Conservation (phyloP, 2,888 invertebrate genomes). For the Hyalella azteca region DNA sequence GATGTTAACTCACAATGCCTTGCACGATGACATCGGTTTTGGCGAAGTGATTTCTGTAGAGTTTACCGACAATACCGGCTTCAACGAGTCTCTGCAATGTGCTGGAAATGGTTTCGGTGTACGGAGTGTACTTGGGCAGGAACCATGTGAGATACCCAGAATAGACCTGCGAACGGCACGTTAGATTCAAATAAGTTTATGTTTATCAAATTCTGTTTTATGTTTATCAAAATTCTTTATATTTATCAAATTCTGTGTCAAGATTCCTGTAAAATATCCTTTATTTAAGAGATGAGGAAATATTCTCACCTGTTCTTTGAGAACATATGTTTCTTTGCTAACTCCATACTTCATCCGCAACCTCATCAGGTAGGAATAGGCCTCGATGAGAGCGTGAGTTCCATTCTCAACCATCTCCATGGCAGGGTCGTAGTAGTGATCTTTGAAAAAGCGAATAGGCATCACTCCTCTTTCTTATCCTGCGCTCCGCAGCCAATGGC, state of each 20-base stretch:
- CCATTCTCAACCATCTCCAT: constrained; percentile 5
- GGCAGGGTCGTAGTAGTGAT: background rate
- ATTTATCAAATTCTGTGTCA: too few species aligned
- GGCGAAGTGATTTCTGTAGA: constrained; percentile 22
- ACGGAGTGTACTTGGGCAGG: constrained; percentile 50
- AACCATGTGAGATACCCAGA: constrained; percentile 48
- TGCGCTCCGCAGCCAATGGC: too few species aligned
- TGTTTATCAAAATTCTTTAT: too few species aligned
- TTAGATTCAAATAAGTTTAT: too few species aligned
- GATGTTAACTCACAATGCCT: background rate
- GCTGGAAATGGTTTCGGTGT: constrained; percentile 7
- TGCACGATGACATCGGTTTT: background rate
- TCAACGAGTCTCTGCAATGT: constrained; percentile 35
- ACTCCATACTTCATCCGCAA: constrained; percentile 39
- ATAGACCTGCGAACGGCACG: too few species aligned
- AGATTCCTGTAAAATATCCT: too few species aligned
- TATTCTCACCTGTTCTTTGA: constrained; percentile 49
- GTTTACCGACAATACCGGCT: constrained; percentile 43
- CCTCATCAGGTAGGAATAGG: constrained; percentile 46
- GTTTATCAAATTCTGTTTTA: too few species aligned
- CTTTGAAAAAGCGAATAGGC: background rate
- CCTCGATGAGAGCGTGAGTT: constrained; percentile 45
- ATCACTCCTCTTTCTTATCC: too few species aligned
- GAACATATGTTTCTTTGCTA: constrained; percentile 40
- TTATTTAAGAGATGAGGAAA: too few species aligned